A percentile compares a stretch with the other conserved stretches of the same genome.
phyloP scores from a whole-genome alignment of 2,888 invertebrate genomes.

The Nomada flava region DNA sequence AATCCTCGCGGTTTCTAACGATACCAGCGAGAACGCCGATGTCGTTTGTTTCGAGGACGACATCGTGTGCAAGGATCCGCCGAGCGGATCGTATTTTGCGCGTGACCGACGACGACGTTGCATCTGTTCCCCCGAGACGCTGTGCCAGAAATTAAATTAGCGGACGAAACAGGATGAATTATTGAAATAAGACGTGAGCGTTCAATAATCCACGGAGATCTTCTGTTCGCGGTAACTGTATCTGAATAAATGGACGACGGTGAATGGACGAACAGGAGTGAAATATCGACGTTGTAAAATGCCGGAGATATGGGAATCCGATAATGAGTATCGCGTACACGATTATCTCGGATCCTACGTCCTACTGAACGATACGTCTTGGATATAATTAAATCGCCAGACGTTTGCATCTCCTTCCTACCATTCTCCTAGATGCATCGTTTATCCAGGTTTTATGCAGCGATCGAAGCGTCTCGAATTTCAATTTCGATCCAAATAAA shows the following conservation, averaged over 20 bases:
- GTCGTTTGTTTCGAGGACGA: neutral
- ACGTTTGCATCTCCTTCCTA: neutral
- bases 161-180: neutral
- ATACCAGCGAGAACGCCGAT: neutral
- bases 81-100: neutral
- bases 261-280: neutral
- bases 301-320: neutral
- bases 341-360: neutral
- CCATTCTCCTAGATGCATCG: too few relatives aligned
- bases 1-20: neutral
- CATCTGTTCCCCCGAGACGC: neutral
- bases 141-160: conserved; percentile 4
- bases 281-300: neutral
- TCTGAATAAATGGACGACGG: neutral
- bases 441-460: too few relatives aligned
- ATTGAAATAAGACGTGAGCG: neutral
- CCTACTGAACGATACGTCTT: neutral
- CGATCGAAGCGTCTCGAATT: too few relatives aligned
- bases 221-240: neutral
- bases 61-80: neutral
- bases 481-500: too few relatives aligned
- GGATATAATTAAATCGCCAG: neutral
- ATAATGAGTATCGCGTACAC: neutral
- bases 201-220: neutral
- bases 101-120: neutral